A percentile compares a stretch with the other conserved stretches of the same genome.
Evolutionary conservation across 2,888 invertebrate genomes (phyloP).

Genomic region (Craniophora ligustri): DNA sequence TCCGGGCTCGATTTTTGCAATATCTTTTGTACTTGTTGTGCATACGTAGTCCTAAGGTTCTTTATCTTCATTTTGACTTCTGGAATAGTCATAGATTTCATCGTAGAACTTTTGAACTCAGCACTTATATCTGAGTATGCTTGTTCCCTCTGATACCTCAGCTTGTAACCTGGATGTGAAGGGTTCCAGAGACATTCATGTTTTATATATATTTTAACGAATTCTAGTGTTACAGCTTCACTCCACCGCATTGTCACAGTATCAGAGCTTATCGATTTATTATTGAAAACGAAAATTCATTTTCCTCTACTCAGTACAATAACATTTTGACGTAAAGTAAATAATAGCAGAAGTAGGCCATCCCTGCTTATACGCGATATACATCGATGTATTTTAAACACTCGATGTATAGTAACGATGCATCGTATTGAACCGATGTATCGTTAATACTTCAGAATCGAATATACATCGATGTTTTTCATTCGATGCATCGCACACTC

Average conservation of each 20-base stretch:
- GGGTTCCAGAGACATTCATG: slow-evolving; percentile 86
- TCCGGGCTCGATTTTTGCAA: slow-evolving; percentile 76
- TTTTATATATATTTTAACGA: slow-evolving; percentile 84
- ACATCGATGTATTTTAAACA: too few relatives aligned
- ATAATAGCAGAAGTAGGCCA: not conserved
- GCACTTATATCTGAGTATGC: slow-evolving; percentile 73
- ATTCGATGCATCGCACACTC: too few relatives aligned
- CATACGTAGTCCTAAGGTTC: slow-evolving; percentile 82
- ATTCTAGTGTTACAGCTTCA: slow-evolving; percentile 80
- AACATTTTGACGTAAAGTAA: slow-evolving; percentile 12
- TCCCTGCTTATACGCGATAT: too few relatives aligned
- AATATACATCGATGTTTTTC: too few relatives aligned
- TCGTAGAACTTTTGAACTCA: slow-evolving; percentile 71
- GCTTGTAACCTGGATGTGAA: slow-evolving; percentile 75
- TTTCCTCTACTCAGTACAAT: slow-evolving; percentile 14
- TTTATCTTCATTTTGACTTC: slow-evolving; percentile 86
- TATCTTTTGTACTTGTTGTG: slow-evolving; percentile 83
- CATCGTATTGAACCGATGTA: too few relatives aligned
- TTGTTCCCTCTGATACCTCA: slow-evolving; percentile 72
- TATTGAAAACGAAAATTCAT: slow-evolving; percentile 1
- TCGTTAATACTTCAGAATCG: too few relatives aligned
- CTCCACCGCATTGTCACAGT: slow-evolving; percentile 78
- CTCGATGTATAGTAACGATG: too few relatives aligned
- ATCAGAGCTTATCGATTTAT: not conserved
- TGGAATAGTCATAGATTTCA: slow-evolving; percentile 67